phyloP scores from a whole-genome alignment of 1,140 invertebrate genomes.

The Listronotus bonariensis region DNA sequence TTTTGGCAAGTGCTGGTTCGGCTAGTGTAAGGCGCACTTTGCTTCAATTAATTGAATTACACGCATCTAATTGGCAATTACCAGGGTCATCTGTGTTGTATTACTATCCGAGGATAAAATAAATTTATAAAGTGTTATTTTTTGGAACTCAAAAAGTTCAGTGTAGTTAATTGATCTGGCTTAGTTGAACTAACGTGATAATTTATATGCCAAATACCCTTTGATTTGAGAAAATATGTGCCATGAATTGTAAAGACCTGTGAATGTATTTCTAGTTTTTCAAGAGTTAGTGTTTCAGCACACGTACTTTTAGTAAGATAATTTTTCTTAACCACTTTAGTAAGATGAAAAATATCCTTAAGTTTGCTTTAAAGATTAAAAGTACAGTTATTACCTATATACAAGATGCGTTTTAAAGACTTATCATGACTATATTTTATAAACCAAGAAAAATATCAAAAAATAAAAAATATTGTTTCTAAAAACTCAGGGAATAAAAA shows the following conservation, averaged over 20 bases:
- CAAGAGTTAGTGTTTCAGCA: too few species aligned
- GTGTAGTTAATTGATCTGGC: conserved; percentile 1
- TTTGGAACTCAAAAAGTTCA: neutral
- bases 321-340: too few species aligned
- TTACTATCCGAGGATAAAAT: conserved; percentile 77
- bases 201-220: neutral
- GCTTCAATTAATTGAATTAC: conserved; percentile 84
- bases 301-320: too few species aligned
- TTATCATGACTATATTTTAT: too few species aligned
- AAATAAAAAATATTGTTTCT: too few species aligned
- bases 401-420: too few species aligned
- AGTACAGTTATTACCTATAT: too few species aligned
- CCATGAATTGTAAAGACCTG: neutral
- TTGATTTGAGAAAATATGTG: neutral
- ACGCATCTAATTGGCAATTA: conserved; percentile 86
- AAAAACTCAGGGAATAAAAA: too few species aligned
- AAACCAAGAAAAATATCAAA: too few species aligned
- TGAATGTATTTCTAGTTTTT: too few species aligned
- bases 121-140: neutral
- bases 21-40: conserved; percentile 77
- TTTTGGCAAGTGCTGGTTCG: conserved; percentile 70
- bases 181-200: neutral
- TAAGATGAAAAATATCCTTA: too few species aligned
- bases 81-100: conserved; percentile 86
- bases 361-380: too few species aligned